Evolutionary conservation across 2,113 vertebrate species (phyloP), one percentile per base, ranked within the genome.

Genomic region (Athene cunicularia): DNA sequence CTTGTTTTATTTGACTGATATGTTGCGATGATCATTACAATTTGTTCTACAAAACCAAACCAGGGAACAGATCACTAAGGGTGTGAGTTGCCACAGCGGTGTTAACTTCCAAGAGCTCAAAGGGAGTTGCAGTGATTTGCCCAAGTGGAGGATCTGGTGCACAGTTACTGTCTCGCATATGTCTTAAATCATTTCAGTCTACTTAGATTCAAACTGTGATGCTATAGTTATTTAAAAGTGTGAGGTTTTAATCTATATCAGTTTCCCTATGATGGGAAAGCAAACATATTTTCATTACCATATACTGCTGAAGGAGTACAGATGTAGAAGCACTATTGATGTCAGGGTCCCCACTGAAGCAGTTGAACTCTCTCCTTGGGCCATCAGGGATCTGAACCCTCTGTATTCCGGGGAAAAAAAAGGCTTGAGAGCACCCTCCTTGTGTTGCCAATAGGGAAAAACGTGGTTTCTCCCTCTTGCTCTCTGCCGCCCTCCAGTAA

Each of bases 401-500:
- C 64, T 43, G 43, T 60, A 41, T 43, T 71, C 35, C 56, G 21
- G 28, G 37, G 5, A 37, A 70, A 87, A 45, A 6, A 39, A 32
- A 27, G 16, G 3, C 56, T 76, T 77, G 35, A 58, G 14, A 33
- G 32, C 15, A 71, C n/a, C 41, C 2, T 84, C 2, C 24, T 66
- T 53, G 45, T 39, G 30, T 7, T 43, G 12, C 5, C 30, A 9
- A 16, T 10, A 47, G 15, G 5, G 8, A 63, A 71, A 80, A 26
- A 3, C 56, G 39, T 64, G n/a, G 30, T 84, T 70, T 73, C 23
- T 76, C 16, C 9, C 9, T 43, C 37, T n/a, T 41, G n/a, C 35
- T 64, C 21, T 71, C n/a, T n/a, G 8, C 50, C 4, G 7, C 2
- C 6, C 26, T 9, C 5, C 4, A 56, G 0, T 70, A 73, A 77